These are phyloP conservation scores for Noctua janthina DNA, from an alignment of 2,888 invertebrate genomes.

Conservation along the genomic window DNA sequence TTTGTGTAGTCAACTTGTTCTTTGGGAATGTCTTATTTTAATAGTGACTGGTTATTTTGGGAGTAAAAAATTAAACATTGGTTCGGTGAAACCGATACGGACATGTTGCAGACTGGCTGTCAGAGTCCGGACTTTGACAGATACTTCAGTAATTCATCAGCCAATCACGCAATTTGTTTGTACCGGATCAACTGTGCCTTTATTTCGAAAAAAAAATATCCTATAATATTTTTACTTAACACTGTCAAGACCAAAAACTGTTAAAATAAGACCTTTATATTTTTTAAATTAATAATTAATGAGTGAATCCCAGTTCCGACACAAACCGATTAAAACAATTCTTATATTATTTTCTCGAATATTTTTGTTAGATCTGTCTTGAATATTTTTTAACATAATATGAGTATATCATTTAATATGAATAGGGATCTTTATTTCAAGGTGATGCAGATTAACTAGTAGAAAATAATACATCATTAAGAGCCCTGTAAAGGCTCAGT, in stretches of 20 bases:
- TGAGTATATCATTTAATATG: slow-evolving; percentile 13
- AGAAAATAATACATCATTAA: neutral
- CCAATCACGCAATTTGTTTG: neutral
- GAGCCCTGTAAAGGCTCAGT: neutral
- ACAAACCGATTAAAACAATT: neutral
- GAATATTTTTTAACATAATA: neutral
- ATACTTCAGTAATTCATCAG: neutral
- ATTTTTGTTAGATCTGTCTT: neutral
- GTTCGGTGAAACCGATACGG: neutral
- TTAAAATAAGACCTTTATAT: slow-evolving; percentile 26
- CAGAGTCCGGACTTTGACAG: neutral
- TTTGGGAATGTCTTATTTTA: slow-evolving; percentile 33
- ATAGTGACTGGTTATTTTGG: neutral
- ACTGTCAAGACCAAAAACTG: neutral
- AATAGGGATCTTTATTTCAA: slow-evolving; percentile 4
- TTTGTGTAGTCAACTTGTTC: slow-evolving; percentile 65
- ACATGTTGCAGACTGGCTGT: neutral
- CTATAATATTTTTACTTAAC: neutral
- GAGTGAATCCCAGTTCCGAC: neutral
- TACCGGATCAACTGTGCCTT: neutral
- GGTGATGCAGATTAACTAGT: neutral
- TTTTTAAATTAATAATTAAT: neutral
- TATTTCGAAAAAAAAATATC: neutral
- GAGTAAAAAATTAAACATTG: neutral
- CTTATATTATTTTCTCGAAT: neutral